Evolutionary conservation across 2,888 invertebrate genomes (phyloP), one percentile per base, ranked within the genome.

Genomic region (Petrolisthes cinctipes): DNA sequence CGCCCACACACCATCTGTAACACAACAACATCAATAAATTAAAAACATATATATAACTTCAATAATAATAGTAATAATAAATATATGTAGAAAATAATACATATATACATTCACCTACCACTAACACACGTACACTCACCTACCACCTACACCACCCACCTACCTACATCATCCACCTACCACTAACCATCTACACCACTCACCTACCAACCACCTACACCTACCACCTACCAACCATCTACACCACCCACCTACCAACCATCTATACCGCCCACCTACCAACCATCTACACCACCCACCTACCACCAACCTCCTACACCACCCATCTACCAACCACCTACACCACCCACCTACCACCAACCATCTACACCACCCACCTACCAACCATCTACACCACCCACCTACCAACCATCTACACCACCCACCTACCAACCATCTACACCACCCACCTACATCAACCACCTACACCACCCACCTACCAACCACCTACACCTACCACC

Each of bases 1-100:
- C 85, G 88, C 56, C 90, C 90, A 73, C 88, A 83, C 88, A 90
- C 90, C 90, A 90, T 90, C 90, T 90, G 83, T 0, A 56, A 37
- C 37, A n/a, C 37, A 37, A 37, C 37, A 61, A 14, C 9, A 61
- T 14, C 17, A 61, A 61, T 17, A 61, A 2, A 2, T 2, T 2
- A n/a, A n/a, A 9, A 61, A 61, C 17, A 61, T 61, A 61, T 61
- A 61, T 61, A 61, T 61, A 61, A 2, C 1, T 14, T 9, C 17
- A 14, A 61, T 17, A 61, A 61, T 17, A 61, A 61, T 17, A 61
- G 3, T 61, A 3, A 61, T 17, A 61, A 61, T 17, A 61, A 61
- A 61, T 3, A 37, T 37, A 37, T 37, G 37, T 37, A 37, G 37
- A 37, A 1, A 37, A 37, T 37, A n/a, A n/a, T n/a, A n/a, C n/a